These are phyloP conservation scores for Hetaerina americana DNA, from an alignment of 1,140 invertebrate genomes.

Conservation along the genomic window DNA sequence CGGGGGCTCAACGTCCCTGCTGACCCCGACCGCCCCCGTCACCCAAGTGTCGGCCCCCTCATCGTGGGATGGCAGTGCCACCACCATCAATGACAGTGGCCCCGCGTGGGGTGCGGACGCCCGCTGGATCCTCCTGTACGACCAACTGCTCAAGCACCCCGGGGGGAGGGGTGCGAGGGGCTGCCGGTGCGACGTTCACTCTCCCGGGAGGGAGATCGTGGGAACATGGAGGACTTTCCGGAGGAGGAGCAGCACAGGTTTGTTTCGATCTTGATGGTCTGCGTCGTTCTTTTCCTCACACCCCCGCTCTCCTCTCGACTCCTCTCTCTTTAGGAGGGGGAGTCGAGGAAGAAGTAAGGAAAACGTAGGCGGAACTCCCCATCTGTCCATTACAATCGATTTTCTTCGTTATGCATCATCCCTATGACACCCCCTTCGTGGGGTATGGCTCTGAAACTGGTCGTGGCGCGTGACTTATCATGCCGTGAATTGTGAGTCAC, in stretches of 20 bases:
- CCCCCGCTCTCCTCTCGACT: no score
- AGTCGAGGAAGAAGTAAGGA: no score
- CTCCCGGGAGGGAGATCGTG: neutral
- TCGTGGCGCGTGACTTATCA: no score
- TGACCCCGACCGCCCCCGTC: neutral
- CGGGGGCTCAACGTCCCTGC: neutral
- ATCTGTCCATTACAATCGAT: no score
- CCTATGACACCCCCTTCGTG: no score
- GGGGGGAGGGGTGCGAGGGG: slow-evolving; percentile 29
- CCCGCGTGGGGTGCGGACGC: slow-evolving; percentile 34
- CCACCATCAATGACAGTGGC: neutral
- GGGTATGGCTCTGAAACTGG: no score
- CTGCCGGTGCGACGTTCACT: slow-evolving; percentile 31
- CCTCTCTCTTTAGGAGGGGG: no score
- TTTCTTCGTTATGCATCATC: no score
- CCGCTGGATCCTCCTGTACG: slow-evolving; percentile 40
- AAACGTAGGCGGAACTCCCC: no score
- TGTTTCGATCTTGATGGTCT: no score
- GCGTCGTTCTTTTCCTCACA: no score
- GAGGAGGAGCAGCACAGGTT: neutral
- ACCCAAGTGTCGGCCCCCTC: neutral
- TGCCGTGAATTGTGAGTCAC: no score
- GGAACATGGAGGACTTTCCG: neutral
- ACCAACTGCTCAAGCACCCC: slow-evolving; percentile 38
- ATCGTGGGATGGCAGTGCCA: neutral